Evolutionary conservation across 2,113 vertebrate genomes (phyloP).

Genomic region (Neotoma lepida): DNA sequence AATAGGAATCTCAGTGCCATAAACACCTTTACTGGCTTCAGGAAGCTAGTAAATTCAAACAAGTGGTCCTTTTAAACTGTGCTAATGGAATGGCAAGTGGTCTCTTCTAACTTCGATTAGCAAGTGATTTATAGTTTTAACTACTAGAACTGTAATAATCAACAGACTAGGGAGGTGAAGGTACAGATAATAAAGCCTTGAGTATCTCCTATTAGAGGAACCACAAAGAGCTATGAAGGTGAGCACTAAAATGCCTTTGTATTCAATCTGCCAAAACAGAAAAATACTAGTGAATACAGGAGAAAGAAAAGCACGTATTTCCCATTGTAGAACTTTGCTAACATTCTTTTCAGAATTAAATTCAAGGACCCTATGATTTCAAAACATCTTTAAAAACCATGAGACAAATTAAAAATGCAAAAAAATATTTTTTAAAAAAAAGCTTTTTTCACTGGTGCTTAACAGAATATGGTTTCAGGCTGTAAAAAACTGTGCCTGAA

Average conservation of each 20-base stretch:
- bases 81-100: conserved; percentile 60
- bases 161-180: neutral
- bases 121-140: conserved; percentile 55
- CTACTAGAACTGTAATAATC: conserved; percentile 53
- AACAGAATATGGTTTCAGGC: neutral
- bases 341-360: conserved; percentile 48
- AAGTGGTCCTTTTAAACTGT: conserved; percentile 67
- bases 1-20: conserved; percentile 54
- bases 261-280: conserved; percentile 16
- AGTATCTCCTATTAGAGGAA: neutral
- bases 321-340: conserved; percentile 12
- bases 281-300: neutral
- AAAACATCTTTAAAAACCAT: conserved; percentile 55
- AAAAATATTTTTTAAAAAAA: neutral
- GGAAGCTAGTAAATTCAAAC: conserved; percentile 72
- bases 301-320: neutral
- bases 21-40: conserved; percentile 73
- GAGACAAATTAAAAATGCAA: conserved; percentile 31
- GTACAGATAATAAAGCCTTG: conserved; percentile 13
- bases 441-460: conserved; percentile 1
- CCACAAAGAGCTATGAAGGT: neutral
- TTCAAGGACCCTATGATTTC: conserved; percentile 6
- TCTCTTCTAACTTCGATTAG: conserved; percentile 59
- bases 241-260: conserved; percentile 17
- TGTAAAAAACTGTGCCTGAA: conserved; percentile 47